Evolutionary conservation across 2,888 invertebrate genomes (phyloP).

Genomic region (Drosophila maculinotata): DNA sequence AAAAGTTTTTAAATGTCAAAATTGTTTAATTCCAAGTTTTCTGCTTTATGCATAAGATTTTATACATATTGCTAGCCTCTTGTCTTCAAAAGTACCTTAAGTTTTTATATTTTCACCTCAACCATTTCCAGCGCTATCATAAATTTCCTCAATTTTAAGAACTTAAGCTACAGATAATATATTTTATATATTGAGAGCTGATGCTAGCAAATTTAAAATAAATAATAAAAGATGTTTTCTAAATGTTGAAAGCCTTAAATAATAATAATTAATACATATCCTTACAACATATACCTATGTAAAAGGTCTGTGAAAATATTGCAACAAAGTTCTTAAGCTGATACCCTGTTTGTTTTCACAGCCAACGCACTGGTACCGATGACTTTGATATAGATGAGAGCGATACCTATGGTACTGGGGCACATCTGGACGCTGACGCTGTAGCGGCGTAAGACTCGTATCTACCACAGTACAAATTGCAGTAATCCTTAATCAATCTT

Average conservation of each 20-base stretch:
- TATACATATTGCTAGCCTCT: no score
- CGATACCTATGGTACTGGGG: slow-evolving; percentile 77
- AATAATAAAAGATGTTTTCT: background rate
- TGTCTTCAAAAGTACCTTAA: no score
- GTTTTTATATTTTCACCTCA: background rate
- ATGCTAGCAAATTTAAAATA: no score
- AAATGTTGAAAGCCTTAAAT: no score
- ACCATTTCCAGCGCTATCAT: slow-evolving; percentile 24
- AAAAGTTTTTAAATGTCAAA: no score
- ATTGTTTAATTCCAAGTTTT: no score
- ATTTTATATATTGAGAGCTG: no score
- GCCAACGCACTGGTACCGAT: slow-evolving; percentile 79
- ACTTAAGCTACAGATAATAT: no score
- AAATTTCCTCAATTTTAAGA: no score
- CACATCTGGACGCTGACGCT: slow-evolving; percentile 66
- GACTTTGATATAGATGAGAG: slow-evolving; percentile 80
- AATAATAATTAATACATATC: no score
- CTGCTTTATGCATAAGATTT: no score
- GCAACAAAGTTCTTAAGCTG: no score
- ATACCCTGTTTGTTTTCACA: slow-evolving; percentile 22
- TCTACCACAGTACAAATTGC: background rate
- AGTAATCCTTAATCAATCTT: background rate
- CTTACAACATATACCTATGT: background rate
- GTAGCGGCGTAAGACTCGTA: slow-evolving; percentile 76
- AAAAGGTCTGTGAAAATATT: background rate